phyloP scores from a whole-genome alignment of 2,113 vertebrate species.

The Tursiops truncatus region DNA sequence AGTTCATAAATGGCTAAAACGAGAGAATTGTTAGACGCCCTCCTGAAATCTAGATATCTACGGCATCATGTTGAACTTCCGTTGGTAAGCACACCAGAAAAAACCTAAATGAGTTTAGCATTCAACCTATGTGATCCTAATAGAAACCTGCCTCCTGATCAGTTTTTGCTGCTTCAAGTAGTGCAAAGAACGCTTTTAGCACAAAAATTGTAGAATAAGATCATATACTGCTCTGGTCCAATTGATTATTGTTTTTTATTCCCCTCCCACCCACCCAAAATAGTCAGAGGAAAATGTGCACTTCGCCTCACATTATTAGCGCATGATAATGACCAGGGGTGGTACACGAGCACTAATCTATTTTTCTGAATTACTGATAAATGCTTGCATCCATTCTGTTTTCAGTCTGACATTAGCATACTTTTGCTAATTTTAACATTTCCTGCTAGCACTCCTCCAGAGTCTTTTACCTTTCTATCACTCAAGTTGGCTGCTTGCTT shows the following conservation, averaged over 20 bases:
- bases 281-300: background rate
- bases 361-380: background rate
- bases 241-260: background rate
- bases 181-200: background rate
- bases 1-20: background rate
- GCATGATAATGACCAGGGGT: background rate
- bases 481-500: background rate
- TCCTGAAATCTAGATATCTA: background rate
- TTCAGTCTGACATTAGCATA: background rate
- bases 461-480: background rate
- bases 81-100: background rate
- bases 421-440: background rate
- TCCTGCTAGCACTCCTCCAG: background rate
- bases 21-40: background rate
- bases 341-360: fast-evolving
- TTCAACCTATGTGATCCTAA: background rate
- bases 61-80: background rate
- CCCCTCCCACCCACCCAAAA: background rate
- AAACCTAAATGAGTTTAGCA: background rate
- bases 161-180: background rate
- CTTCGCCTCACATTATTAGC: background rate
- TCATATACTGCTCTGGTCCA: background rate
- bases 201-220: background rate
- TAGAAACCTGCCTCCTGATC: background rate
- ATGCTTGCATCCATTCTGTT: background rate